Evolutionary conservation across 2,888 invertebrate genomes (phyloP), one percentile per base, ranked within the genome.

Genomic region (Microchrysa polita): DNA sequence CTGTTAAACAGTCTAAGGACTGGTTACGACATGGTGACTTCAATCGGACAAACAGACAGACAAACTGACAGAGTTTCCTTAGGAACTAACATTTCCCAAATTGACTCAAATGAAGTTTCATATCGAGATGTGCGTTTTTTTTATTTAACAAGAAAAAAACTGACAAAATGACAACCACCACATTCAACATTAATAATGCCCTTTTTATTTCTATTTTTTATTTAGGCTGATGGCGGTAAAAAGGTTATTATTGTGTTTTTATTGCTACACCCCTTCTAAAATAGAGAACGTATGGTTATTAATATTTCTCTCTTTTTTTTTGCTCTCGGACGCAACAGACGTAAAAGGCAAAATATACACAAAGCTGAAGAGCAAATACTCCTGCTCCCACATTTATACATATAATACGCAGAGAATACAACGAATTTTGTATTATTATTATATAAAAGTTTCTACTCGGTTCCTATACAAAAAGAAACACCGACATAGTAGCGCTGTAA

Each of bases 291-390:
- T 20, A 65, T 22, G 52, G 67, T 67, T 67, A 67, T 67, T 67
- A 67, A 67, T 67, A 67, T 34, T 52, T n/a, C n/a, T n/a, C n/a
- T n/a, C n/a, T n/a, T n/a, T n/a, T n/a, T 63, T 67, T 67, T 27
- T 59, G 7, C 23, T 27, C 27, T 23, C 40, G 27, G n/a, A 40
- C n/a, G 23, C 40, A 61, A 61, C 40, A 61, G 16, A n/a, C n/a
- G 1, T n/a, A 61, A 34, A 61, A 40, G 40, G 2, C 16, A 16
- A 61, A 61, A 27, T 23, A n/a, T n/a, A n/a, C n/a, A n/a, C n/a
- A n/a, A n/a, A 5, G 22, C 18, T 61, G 16, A 34, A 34, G 61
- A 40, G 61, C 34, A 40, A 40, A 61, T 22, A 59, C 10, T 27
- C 14, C 22, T 16, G n/a, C n/a, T n/a, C n/a, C n/a, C n/a, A n/a